Percentiles rank a stretch among this genome's conserved stretches.
phyloP scores from a whole-genome alignment of 1,140 invertebrate species.

The Eciton burchellii region DNA sequence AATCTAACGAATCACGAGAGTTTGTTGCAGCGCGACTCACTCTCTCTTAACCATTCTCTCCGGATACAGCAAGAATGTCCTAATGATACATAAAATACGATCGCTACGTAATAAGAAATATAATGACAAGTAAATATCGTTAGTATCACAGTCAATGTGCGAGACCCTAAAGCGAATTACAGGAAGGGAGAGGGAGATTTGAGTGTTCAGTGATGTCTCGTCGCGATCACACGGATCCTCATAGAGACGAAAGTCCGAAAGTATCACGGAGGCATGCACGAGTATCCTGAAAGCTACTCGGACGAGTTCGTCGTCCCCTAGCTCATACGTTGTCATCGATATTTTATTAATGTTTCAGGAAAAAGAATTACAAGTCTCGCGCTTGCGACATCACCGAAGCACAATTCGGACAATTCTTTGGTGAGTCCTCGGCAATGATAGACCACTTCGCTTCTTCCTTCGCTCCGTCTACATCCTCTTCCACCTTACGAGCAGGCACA shows the following conservation, averaged over 20 bases:
- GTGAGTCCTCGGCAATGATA: conserved; percentile 63
- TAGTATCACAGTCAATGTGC: conserved; percentile 74
- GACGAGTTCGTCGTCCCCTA: background rate
- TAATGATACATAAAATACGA: conserved; percentile 64
- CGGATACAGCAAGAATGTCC: conserved; percentile 19
- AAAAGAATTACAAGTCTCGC: background rate
- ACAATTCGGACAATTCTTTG: conserved; percentile 73
- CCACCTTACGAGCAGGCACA: conserved; percentile 89
- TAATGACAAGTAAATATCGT: conserved; percentile 71
- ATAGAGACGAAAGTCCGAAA: conserved; percentile 4
- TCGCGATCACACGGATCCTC: too few relatives aligned
- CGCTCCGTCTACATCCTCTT: background rate
- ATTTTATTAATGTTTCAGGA: background rate
- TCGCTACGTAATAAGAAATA: conserved; percentile 65
- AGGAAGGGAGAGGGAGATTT: background rate
- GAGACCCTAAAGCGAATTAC: conserved; percentile 45
- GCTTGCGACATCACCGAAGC: conserved; percentile 53
- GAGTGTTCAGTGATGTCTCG: conserved; percentile 59
- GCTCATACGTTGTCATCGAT: conserved; percentile 1
- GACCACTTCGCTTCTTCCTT: conserved; percentile 4
- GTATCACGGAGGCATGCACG: background rate
- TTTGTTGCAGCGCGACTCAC: background rate
- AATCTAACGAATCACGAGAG: background rate
- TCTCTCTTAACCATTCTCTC: background rate
- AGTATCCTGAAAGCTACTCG: background rate